Conservation (phyloP, 2,888 invertebrate species). For the Brenthis ino region DNA sequence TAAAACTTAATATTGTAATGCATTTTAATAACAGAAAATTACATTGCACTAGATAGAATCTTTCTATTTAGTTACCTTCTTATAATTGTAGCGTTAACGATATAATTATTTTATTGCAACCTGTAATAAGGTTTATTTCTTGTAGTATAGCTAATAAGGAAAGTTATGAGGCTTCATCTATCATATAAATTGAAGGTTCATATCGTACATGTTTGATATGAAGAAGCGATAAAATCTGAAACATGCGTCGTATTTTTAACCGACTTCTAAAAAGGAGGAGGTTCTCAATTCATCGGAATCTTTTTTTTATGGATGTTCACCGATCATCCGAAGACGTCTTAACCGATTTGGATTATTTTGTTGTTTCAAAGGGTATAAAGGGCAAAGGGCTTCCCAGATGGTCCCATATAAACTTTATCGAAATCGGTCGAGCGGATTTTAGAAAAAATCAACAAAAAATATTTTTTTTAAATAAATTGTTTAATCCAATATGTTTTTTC, state of each 20-base stretch:
- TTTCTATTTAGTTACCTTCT: not conserved
- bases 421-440: too few species aligned
- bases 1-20: not conserved
- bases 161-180: slow-evolving; percentile 30
- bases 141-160: slow-evolving; percentile 30
- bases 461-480: too few species aligned
- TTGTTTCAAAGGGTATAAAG: too few species aligned
- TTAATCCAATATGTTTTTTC: too few species aligned
- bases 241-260: not conserved
- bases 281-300: too few species aligned
- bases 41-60: slow-evolving; percentile 13
- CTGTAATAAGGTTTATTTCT: slow-evolving; percentile 24
- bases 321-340: too few species aligned
- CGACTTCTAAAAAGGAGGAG: too few species aligned
- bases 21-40: slow-evolving; percentile 11
- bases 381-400: too few species aligned
- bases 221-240: not conserved
- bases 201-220: not conserved
- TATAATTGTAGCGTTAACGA: slow-evolving; percentile 16
- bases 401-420: too few species aligned
- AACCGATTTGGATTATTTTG: too few species aligned
- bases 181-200: slow-evolving; percentile 13
- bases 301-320: too few species aligned
- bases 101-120: slow-evolving; percentile 31
- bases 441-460: too few species aligned